Percentiles rank a stretch among this genome's conserved stretches.
Evolutionary conservation across 1,140 invertebrate genomes (phyloP).

Genomic region (Popillia japonica): DNA sequence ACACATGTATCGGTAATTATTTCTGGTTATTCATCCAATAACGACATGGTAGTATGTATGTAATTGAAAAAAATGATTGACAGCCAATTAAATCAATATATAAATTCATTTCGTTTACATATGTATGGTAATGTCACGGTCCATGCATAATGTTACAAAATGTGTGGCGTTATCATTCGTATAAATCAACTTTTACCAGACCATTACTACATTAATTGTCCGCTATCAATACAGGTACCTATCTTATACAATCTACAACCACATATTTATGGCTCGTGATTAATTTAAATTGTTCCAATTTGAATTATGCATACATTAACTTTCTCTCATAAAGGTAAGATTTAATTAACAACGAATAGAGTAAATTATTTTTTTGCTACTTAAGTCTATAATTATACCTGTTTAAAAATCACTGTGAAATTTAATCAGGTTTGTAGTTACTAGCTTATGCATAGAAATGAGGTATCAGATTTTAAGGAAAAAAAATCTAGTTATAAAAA

Average conservation of each 20-base stretch:
- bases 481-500: no score
- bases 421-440: no score
- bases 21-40: background rate
- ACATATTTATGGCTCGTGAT: background rate
- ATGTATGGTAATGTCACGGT: background rate
- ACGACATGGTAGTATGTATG: background rate
- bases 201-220: background rate
- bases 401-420: no score
- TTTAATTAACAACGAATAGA: no score
- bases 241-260: background rate
- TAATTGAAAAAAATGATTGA: background rate
- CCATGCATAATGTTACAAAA: background rate
- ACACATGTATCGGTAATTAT: background rate
- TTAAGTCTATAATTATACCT: no score
- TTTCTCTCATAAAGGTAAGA: background rate
- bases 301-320: background rate
- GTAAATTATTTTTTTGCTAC: no score
- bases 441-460: no score
- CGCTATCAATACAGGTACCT: background rate
- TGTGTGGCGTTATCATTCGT: background rate
- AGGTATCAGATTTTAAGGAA: no score
- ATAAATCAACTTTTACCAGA: background rate
- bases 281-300: background rate
- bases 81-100: background rate
- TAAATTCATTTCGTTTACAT: background rate